Evolutionary conservation across 1,140 invertebrate genomes (phyloP).

Genomic region (Plodia interpunctella): DNA sequence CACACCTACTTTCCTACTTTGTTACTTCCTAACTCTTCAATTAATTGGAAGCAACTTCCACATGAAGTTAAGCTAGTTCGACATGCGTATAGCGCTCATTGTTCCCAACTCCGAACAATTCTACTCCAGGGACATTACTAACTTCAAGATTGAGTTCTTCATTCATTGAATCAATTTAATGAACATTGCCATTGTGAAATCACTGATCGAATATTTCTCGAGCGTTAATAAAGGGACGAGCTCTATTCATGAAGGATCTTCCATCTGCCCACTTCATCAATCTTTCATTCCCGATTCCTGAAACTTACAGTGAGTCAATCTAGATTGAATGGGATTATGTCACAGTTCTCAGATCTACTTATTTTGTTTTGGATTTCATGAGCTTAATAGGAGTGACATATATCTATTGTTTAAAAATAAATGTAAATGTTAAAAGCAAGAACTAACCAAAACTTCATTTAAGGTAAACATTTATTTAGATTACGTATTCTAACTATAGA

Average conservation of each 20-base stretch:
- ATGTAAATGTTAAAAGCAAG: not conserved
- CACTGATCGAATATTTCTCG: conserved; percentile 2
- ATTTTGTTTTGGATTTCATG: not conserved
- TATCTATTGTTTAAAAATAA: too few relatives aligned
- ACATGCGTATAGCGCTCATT: conserved; percentile 15
- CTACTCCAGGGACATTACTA: not conserved
- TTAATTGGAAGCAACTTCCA: conserved; percentile 32
- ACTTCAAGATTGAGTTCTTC: conserved; percentile 6
- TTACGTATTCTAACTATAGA: not conserved
- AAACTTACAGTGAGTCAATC: not conserved
- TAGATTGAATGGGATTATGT: not conserved
- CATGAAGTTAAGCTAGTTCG: conserved; percentile 17
- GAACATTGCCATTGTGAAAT: conserved; percentile 7
- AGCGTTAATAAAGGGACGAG: conserved; percentile 5
- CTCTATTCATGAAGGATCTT: conserved; percentile 4
- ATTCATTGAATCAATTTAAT: conserved; percentile 6
- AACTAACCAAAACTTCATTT: not conserved
- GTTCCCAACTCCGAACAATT: not conserved
- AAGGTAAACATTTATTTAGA: not conserved
- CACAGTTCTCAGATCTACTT: not conserved
- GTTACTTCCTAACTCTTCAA: conserved; percentile 23
- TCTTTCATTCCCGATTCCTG: not conserved
- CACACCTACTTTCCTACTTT: too few relatives aligned
- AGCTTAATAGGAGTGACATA: too few relatives aligned
- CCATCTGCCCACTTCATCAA: conserved; percentile 1